phyloP scores from a whole-genome alignment of 2,888 invertebrate genomes.

The Auanema sp. region DNA sequence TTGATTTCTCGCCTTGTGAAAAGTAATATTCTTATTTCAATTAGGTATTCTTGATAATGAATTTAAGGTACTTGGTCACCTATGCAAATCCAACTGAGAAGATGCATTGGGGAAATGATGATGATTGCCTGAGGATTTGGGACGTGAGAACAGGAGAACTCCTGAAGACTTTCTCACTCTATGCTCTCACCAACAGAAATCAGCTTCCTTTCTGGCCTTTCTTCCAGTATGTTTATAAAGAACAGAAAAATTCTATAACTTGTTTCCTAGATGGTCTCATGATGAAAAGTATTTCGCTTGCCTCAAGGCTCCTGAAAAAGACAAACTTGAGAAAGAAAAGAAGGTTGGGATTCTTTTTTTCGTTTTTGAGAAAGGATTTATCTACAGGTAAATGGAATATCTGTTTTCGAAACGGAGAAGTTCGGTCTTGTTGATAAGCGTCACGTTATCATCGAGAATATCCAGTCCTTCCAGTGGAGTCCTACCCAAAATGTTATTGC shows the following conservation, averaged over 20 bases:
- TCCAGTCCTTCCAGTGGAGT: constrained; percentile 95
- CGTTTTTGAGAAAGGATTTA: neutral
- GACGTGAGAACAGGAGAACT: constrained; percentile 81
- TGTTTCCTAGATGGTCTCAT: constrained; percentile 76
- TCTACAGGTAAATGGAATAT: constrained; percentile 70
- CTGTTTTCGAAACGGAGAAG: constrained; percentile 92
- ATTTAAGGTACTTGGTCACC: constrained; percentile 80
- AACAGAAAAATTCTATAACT: neutral
- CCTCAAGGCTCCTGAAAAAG: constrained; percentile 55
- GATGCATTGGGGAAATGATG: constrained; percentile 72
- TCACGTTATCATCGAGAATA: constrained; percentile 71
- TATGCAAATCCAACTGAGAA: constrained; percentile 76
- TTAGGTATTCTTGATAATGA: neutral
- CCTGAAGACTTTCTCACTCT: constrained; percentile 54
- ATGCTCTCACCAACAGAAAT: constrained; percentile 40
- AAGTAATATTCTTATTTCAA: constrained; percentile 69
- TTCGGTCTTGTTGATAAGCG: constrained; percentile 92
- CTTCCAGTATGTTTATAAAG: constrained; percentile 39
- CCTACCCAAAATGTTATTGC: constrained; percentile 93
- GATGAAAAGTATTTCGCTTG: constrained; percentile 62
- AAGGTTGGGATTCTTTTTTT: constrained; percentile 23
- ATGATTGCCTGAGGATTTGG: constrained; percentile 85
- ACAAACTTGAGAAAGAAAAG: constrained; percentile 44
- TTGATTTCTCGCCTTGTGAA: constrained; percentile 96
- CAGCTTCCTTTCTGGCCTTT: constrained; percentile 67